Base-by-base conservation (phyloP, 2,888 invertebrate species). In the Brachypalpus laphriformis region DNA sequence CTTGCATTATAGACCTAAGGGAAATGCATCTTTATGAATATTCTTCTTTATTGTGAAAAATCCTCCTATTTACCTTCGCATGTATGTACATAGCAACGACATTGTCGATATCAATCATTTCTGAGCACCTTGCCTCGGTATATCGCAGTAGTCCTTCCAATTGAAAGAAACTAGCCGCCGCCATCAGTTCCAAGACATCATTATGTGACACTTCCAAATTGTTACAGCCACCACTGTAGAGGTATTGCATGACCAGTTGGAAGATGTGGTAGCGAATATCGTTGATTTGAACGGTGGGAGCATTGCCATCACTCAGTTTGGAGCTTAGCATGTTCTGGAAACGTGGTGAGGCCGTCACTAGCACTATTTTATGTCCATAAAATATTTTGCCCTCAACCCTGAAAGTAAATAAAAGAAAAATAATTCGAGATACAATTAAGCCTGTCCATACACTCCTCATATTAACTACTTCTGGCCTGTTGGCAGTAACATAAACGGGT, bases 231-330 rank as follows among this genome's bases (percentile, higher is more conserved):
- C 98, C 98, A 88, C 97, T 96, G 92, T 98, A 98, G 65, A 98
- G 93, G 92, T 97, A 98, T 91, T 97, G 97, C 97, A 98, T 98
- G 9, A 91, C 90, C 94, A 97, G 94, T 94, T 98, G 97, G 91
- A 98, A 98, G 89, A 97, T 98, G 89, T 97, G 96, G 91, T 98
- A 98, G 90, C 97, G 94, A 87, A 98, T 97, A 90, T 98, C 98
- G 88, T 97, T 97, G 88, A 98, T 97, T 92, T 97, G 97, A 72
- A 98, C 96, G 42, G 97, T 96, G 0, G 97, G 97, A 34, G 97
- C 94, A 88, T 94, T 95, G 54, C 95, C 95, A 87, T 96, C 95
- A 88, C 95, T 95, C 81, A 95, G 91, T 89, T 95, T 95, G 5
- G 95, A 95, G 88, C 95, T 95, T 47, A 98, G 93, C 97, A 98